Evolutionary conservation across 2,113 vertebrate species (phyloP), one percentile per base, ranked within the genome.

Genomic region (Tapirus terrestris): DNA sequence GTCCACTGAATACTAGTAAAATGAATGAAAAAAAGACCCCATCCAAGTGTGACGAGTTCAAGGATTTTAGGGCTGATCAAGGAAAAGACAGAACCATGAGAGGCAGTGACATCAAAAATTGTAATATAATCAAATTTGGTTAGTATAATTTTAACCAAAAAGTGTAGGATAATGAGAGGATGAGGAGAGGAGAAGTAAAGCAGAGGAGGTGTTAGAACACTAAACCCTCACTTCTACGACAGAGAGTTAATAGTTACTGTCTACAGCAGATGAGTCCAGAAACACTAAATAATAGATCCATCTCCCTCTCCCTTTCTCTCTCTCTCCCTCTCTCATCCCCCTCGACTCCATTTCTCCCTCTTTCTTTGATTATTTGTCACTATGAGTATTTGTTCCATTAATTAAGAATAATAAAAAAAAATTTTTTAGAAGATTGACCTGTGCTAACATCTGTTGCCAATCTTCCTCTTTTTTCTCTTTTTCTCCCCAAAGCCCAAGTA

Each of bases 401-500:
- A 82, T 6, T 21, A 56, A 61, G 48, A 85, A 53, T 16, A 56
- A 84, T 11, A 75, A 89, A 92, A 80, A 92, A 80, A 27, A 39
- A 39, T 39, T 39, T 39, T 39, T 39, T 39, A 4, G 39, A 39
- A 39, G 39, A 39, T 39, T 39, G 39, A 39, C 39, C 39, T 39
- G 39, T 39, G 39, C 39, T 39, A 39, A 39, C 39, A 39, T 39
- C 39, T 39, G 39, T 39, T 39, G 39, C 39, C 39, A 39, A 39
- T 39, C 39, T 39, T 39, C 39, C 39, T 39, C 39, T 39, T 39
- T 39, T 39, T 39, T 39, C n/a, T n/a, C n/a, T n/a, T 39, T 39
- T 39, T 39, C 39, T 39, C 39, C 39, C 39, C 39, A 39, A 39
- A 39, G 39, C 39, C 39, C 39, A 39, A 39, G 39, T 39, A 39